Evolutionary conservation across 2,113 vertebrate species (phyloP).

Genomic region (Dipodomys stephensi): DNA sequence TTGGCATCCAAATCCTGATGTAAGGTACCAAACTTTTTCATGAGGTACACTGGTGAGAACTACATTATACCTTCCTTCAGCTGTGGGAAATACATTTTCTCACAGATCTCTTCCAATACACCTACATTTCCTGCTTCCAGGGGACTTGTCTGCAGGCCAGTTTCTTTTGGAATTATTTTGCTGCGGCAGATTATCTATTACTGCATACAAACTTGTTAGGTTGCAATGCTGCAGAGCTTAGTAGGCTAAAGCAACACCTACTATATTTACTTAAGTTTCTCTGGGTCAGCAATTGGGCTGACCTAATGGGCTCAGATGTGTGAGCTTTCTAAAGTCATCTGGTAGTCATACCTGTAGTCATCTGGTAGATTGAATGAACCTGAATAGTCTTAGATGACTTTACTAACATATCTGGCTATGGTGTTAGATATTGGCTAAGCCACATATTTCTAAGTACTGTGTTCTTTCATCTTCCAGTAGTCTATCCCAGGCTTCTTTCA

Average conservation of each 20-base stretch:
- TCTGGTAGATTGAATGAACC: background rate
- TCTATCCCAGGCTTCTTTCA: background rate
- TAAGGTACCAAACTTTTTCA: background rate
- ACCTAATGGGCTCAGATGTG: background rate
- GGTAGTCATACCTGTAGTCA: background rate
- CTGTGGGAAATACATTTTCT: background rate
- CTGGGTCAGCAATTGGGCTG: background rate
- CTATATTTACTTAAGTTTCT: slow-evolving; percentile 26
- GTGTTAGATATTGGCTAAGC: background rate
- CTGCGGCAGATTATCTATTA: background rate
- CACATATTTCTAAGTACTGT: background rate
- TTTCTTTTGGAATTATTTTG: background rate
- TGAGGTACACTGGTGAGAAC: background rate
- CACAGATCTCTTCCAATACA: background rate
- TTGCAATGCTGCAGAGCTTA: background rate
- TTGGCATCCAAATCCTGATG: background rate
- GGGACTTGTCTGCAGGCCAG: background rate
- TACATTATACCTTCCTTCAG: background rate
- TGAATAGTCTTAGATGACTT: background rate
- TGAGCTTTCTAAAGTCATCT: background rate
- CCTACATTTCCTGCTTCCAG: background rate
- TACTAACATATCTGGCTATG: background rate
- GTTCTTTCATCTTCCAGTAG: background rate
- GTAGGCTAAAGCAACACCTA: background rate
- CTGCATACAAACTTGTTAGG: background rate